Evolutionary conservation across 1,140 invertebrate genomes (phyloP), one percentile per base, ranked within the genome.

Genomic region (Polyergus mexicanus): DNA sequence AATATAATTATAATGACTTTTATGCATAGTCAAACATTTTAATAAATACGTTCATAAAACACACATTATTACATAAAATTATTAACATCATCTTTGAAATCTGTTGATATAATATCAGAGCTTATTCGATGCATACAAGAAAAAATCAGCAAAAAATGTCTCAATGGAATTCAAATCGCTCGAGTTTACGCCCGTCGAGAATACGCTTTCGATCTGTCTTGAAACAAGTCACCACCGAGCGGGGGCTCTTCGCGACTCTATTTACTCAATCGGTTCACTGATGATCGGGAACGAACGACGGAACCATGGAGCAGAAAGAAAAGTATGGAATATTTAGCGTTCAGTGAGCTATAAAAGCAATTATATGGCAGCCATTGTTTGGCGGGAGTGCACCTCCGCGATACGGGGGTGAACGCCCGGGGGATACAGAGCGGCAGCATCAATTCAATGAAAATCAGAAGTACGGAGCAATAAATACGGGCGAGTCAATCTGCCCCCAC

Each of bases 301-400:
- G 71, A 65, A 74, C 84, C 84, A 75, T 85, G 75, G 86, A 90
- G 88, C 89, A 91, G 92, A 92, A 92, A 88, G 90, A 93, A 94
- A 95, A 93, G 93, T 94, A 94, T 94, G 92, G 93, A 94, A 95
- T 95, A 95, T 95, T 94, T 95, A 95, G 93, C 93, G 93, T 94
- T 94, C 94, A 94, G 88, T 94, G 94, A 94, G 92, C 92, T 94
- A 94, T 94, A 95, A 94, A 95, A 94, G 94, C 94, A 95, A 95
- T 95, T 95, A 95, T 94, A 93, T 92, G 93, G 92, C 89, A 92
- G 85, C 93, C 92, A 95, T 95, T 95, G 94, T 95, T 95, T 95
- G 93, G 92, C 92, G 91, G 92, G 93, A 92, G 92, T 94, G 94
- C 93, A 92, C 92, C 91, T 94, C 91, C 88, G 89, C 94, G 94